Conservation (phyloP, 2,797 vertebrate genomes). For the Erethizon dorsatum region DNA sequence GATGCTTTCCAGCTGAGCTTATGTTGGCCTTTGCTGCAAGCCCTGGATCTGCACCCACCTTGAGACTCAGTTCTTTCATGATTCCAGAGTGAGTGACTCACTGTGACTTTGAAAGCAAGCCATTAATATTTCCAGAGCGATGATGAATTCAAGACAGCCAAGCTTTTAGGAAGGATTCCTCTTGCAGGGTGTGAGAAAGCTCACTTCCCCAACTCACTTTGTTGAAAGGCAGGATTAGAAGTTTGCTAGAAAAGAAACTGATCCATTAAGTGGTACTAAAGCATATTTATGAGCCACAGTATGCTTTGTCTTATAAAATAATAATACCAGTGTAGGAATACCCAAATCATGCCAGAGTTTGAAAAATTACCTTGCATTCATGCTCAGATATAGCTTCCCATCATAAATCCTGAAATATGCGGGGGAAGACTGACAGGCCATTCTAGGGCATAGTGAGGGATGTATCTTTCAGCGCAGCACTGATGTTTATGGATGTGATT, state of each 20-base stretch:
- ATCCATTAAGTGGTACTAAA: not conserved
- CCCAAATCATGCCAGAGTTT: constrained; percentile 64
- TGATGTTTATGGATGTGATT: constrained; percentile 49
- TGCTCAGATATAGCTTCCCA: constrained; percentile 45
- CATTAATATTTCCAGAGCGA: not conserved
- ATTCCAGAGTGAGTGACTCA: constrained; percentile 21
- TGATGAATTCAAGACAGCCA: not conserved
- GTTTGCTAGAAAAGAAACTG: not conserved
- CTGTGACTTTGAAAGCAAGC: not conserved
- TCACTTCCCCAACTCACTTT: not conserved
- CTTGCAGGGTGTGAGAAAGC: constrained; percentile 30
- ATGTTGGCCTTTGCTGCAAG: not conserved
- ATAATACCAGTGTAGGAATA: not conserved
- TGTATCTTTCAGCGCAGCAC: not conserved
- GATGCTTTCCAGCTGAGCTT: not conserved
- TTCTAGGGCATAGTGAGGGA: not conserved
- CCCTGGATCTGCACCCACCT: not conserved
- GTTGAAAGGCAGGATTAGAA: constrained; percentile 46
- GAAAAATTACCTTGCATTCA: constrained; percentile 56
- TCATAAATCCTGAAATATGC: constrained; percentile 62
- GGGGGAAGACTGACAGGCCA: not conserved
- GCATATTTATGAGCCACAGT: constrained; percentile 45
- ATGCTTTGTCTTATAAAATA: constrained; percentile 48
- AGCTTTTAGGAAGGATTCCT: not conserved
- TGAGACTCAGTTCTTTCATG: not conserved